A percentile compares a stretch with the other conserved stretches of the same genome.
Evolutionary conservation across 2,113 vertebrate genomes (phyloP).

Genomic region (Pandion haliaetus): DNA sequence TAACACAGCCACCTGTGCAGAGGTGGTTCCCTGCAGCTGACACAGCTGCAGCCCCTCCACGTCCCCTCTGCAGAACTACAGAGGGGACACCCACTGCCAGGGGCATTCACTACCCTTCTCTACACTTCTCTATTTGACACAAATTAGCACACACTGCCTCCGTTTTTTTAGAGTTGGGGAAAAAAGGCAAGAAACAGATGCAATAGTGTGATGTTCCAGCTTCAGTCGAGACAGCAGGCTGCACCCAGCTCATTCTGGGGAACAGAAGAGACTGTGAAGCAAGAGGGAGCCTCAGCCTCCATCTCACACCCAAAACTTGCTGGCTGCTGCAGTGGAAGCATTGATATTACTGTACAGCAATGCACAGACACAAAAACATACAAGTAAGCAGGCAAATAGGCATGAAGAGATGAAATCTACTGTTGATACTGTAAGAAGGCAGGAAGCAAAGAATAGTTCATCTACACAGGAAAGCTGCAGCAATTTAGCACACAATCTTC

Average conservation of each 20-base stretch:
- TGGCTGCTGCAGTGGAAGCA: neutral
- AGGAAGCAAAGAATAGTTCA: neutral
- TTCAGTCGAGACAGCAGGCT: neutral
- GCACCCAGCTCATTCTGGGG: neutral
- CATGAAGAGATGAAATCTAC: neutral
- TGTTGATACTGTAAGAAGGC: neutral
- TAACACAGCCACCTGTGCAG: fast-evolving
- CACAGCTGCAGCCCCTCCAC: neutral
- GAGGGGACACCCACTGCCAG: neutral
- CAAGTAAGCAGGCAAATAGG: neutral
- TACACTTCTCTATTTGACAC: neutral
- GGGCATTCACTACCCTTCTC: neutral
- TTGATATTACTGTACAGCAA: neutral
- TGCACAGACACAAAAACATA: neutral
- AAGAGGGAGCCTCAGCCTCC: neutral
- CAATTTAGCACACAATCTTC: neutral
- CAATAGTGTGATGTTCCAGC: neutral
- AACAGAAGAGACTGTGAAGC: neutral
- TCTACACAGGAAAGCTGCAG: neutral
- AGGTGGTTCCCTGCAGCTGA: neutral
- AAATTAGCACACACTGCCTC: neutral
- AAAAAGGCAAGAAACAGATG: neutral
- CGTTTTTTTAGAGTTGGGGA: fast-evolving
- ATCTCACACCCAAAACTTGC: neutral
- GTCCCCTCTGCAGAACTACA: neutral